A percentile compares a stretch with the other conserved stretches of the same genome.
phyloP scores from a whole-genome alignment of 2,797 vertebrate genomes.

The Eulemur coronatus region DNA sequence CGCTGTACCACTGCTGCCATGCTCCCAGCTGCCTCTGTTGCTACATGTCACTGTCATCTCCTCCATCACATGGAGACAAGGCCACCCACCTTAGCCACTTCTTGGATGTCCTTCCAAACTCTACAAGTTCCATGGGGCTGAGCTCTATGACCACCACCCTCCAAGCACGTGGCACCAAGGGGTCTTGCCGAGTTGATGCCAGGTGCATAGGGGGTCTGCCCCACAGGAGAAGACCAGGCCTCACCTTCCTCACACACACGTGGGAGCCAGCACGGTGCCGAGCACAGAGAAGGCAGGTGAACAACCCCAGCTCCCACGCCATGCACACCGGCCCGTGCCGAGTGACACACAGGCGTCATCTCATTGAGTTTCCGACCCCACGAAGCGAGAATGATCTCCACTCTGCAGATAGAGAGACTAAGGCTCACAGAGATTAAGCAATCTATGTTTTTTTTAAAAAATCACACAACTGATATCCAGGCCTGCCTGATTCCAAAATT shows the following conservation, averaged over 20 bases:
- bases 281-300: neutral
- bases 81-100: neutral
- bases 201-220: neutral
- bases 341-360: fast-evolving
- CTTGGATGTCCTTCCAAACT: fast-evolving
- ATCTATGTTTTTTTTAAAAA: neutral
- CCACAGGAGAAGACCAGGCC: neutral
- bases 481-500: neutral
- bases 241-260: neutral
- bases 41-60: neutral
- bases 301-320: neutral
- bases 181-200: neutral
- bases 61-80: fast-evolving
- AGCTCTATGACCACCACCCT: neutral
- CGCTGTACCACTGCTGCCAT: neutral
- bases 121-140: fast-evolving
- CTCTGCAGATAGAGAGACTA: neutral
- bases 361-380: neutral
- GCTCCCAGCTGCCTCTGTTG: neutral
- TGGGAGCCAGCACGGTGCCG: neutral
- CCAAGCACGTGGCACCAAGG: neutral
- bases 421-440: neutral
- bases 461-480: neutral
- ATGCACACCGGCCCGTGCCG: fast-evolving
- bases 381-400: neutral